Evolutionary conservation across 2,888 invertebrate genomes (phyloP).

Genomic region (Calliphora vomitoria): DNA sequence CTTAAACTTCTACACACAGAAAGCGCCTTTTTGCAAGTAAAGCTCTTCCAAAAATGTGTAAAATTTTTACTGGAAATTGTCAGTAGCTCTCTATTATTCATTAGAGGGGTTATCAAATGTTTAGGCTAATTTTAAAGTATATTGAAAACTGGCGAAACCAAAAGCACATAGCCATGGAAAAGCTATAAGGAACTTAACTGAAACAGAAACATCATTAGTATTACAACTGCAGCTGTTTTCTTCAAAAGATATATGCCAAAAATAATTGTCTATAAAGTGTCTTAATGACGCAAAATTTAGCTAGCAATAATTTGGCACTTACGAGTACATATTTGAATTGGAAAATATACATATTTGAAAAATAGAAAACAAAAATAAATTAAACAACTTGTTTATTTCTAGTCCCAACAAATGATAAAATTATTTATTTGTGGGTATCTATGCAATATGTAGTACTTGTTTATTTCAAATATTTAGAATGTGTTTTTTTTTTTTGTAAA

Average conservation of each 20-base stretch:
- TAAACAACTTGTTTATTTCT: constrained; percentile 2
- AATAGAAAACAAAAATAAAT: constrained; percentile 2
- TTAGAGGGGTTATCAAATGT: too few relatives aligned
- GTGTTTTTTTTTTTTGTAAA: constrained; percentile 2
- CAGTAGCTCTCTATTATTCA: too few relatives aligned
- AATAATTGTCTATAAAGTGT: not conserved
- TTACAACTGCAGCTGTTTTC: not conserved
- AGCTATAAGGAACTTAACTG: too few relatives aligned
- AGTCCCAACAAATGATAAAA: constrained; percentile 20
- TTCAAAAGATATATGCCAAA: not conserved
- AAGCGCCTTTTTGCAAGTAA: too few relatives aligned
- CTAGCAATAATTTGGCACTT: not conserved
- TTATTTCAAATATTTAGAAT: constrained; percentile 36
- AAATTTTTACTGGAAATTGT: too few relatives aligned
- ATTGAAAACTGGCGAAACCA: too few relatives aligned
- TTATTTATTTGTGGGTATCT: constrained; percentile 25
- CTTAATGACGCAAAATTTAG: constrained; percentile 18
- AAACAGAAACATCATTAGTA: not conserved
- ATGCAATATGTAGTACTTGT: not conserved
- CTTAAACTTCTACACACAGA: too few relatives aligned
- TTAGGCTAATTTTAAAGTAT: too few relatives aligned
- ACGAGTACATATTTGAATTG: not conserved
- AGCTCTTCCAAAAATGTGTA: too few relatives aligned
- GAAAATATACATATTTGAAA: constrained; percentile 5
- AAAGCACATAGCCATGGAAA: too few relatives aligned